Evolutionary conservation across 2,797 vertebrate genomes (phyloP), one percentile per base, ranked within the genome.

Genomic region (Sebastes vulpes): DNA sequence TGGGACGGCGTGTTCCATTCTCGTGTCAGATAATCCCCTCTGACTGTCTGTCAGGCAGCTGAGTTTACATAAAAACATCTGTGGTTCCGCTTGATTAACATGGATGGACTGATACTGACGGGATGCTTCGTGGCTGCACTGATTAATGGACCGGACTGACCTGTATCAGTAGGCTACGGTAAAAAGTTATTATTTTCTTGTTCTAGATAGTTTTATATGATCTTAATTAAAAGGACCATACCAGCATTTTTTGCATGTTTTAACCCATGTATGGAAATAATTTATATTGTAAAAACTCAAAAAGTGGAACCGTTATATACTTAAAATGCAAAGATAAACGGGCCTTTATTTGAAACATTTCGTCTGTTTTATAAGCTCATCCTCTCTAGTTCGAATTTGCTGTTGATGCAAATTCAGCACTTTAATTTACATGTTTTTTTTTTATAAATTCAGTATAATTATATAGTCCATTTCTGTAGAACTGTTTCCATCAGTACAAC

Each of bases 41-140:
- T 4, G 83, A 73, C 48, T 66, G 60, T 70, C 38, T 66, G 60
- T 73, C 67, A n/a, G 69, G 46, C 68, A 56, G 72, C 61, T 11
- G 52, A 73, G 53, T 68, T 78, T 48, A 79, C 42, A 69, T 18
- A 29, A 60, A 78, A 79, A 71, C 79, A 69, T 82, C 72, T 56
- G 69, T n/a, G 70, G n/a, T 5, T 23, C 16, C 9, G 1, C 42
- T 46, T 58, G 65, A 68, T 75, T 25, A 77, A 56, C 57, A 18
- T 1, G 21, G 31, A 23, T 7, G 21, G 31, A 23, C n/a, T 21
- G 57, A 84, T 18, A 12, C 69, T 46, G 72, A 76, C 1, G 8
- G 65, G 32, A 5, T 12, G 53, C 8, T 38, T 26, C 3, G 29
- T 7, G 48, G 56, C 72, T 28, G 73, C 79, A 32, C 54, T 54